Percentiles rank a stretch among this genome's conserved stretches.
Evolutionary conservation across 35 echinoderm and acorn worm genomes (phyloP).

Genomic region (Ptychodera flava): DNA sequence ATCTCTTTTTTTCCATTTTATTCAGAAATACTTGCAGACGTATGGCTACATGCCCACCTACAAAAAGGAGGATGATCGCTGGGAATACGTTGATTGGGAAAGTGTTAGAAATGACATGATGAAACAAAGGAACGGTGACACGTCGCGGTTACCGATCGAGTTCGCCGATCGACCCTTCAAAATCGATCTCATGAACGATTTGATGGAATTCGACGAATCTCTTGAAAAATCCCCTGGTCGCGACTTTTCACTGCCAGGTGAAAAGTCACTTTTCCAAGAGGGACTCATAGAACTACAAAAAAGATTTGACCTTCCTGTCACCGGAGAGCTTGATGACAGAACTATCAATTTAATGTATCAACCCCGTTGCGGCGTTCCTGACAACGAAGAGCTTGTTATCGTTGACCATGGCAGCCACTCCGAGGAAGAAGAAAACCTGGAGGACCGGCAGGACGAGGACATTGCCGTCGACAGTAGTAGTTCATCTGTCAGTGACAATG

Average conservation of each 20-base stretch:
- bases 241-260: background rate
- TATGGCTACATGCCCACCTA: slow-evolving; percentile 71
- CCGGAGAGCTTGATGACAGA: slow-evolving; percentile 57
- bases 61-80: background rate
- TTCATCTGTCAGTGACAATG: too few relatives aligned
- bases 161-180: background rate
- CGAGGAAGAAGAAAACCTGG: background rate
- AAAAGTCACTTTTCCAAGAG: slow-evolving; percentile 13
- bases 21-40: slow-evolving; percentile 76
- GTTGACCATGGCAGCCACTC: background rate
- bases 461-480: too few relatives aligned
- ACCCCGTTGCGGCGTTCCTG: slow-evolving; percentile 83
- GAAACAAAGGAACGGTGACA: background rate
- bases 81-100: slow-evolving; percentile 35
- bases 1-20: background rate
- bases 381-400: slow-evolving; percentile 13
- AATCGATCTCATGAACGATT: background rate
- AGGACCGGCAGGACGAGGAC: background rate
- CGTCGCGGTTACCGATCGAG: too few relatives aligned
- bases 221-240: background rate
- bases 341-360: slow-evolving; percentile 53
- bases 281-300: slow-evolving; percentile 63
- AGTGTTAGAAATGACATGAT: background rate
- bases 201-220: background rate
- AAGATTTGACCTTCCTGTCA: slow-evolving; percentile 57